Conservation (phyloP, 2,113 vertebrate species). For the Grammomys surdaster region DNA sequence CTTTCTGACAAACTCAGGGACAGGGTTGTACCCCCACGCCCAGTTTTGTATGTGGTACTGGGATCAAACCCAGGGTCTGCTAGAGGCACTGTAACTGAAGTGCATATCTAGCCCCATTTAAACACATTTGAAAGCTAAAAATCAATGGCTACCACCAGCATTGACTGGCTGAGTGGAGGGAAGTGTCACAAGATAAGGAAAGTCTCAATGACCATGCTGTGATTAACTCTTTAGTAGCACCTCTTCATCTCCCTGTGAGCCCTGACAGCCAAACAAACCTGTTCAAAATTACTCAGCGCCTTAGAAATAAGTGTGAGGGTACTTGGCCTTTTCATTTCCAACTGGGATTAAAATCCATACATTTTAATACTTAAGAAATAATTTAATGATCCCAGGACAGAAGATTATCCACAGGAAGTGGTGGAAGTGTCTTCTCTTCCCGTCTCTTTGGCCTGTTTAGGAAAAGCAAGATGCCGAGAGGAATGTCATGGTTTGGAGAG, state of each 20-base stretch:
- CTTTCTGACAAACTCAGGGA: background rate
- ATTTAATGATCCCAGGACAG: background rate
- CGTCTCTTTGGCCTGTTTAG: background rate
- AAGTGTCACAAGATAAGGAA: background rate
- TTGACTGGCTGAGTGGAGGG: too few relatives aligned
- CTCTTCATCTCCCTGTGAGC: background rate
- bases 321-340: background rate
- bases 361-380: background rate
- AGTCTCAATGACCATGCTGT: background rate
- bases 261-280: background rate
- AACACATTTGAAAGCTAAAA: background rate
- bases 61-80: background rate
- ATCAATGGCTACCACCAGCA: background rate
- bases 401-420: background rate
- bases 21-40: background rate
- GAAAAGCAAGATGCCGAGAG: background rate
- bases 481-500: background rate
- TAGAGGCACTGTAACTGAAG: background rate
- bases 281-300: background rate
- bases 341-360: constrained; percentile 2
- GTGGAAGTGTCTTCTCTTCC: background rate
- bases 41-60: background rate
- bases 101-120: background rate
- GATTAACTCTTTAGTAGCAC: background rate
- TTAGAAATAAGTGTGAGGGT: background rate